Percentiles rank a stretch among this genome's conserved stretches.
Evolutionary conservation across 2,888 invertebrate species (phyloP).

Genomic region (Sericinus montela): DNA sequence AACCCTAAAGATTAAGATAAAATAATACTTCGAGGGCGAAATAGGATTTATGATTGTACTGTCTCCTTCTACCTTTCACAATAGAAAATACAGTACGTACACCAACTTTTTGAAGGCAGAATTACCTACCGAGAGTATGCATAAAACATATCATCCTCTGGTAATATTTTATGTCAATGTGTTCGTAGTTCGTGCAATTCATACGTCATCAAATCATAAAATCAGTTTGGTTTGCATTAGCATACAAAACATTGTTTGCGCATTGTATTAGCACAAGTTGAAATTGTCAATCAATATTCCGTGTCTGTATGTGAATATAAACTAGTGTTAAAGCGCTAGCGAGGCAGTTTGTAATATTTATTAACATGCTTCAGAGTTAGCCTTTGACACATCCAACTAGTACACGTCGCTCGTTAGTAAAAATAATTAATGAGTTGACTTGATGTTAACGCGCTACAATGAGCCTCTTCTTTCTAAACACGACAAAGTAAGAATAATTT

Average conservation of each 20-base stretch:
- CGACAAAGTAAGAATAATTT: too few relatives aligned
- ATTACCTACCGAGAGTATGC: too few relatives aligned
- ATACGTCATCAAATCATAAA: not conserved
- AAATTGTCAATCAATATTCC: constrained; percentile 1
- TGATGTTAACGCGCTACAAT: not conserved
- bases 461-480: not conserved
- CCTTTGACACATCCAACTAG: not conserved
- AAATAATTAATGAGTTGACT: constrained; percentile 3
- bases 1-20: too few relatives aligned
- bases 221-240: constrained; percentile 5
- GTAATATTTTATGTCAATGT: too few relatives aligned
- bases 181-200: too few relatives aligned
- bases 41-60: too few relatives aligned
- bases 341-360: constrained; percentile 5
- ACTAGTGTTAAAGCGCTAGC: not conserved
- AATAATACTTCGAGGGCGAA: too few relatives aligned
- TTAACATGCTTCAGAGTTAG: not conserved
- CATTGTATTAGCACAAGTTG: constrained; percentile 2
- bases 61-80: too few relatives aligned
- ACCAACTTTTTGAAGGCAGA: too few relatives aligned
- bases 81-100: too few relatives aligned
- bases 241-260: constrained; percentile 11
- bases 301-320: not conserved
- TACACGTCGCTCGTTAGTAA: constrained; percentile 1
- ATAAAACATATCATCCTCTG: too few relatives aligned